Base-by-base conservation (phyloP, 2,113 vertebrate genomes). In the Cercocebus atys region DNA sequence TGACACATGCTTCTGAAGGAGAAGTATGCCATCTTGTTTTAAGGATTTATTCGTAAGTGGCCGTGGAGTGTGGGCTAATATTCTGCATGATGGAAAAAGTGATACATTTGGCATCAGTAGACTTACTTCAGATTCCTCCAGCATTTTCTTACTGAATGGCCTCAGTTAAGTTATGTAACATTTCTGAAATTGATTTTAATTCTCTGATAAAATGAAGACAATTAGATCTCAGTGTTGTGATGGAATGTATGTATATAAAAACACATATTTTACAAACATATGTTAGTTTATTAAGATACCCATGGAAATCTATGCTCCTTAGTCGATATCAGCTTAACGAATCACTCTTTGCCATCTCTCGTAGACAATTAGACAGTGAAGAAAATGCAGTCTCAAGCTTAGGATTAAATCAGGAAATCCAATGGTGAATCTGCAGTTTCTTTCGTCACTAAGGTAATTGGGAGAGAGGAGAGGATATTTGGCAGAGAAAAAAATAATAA, bases 181-280 rank as follows among this genome's bases (percentile, higher is more conserved):
- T 75, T 68, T 96, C 27, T 45, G 75, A 84, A 84, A 84, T 6
- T 84, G 40, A 80, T 3, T 61, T 95, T 97, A 40, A 61, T 81
- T 38, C 76, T 87, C 17, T 45, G 76, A 4, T 76, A 68, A 90
- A 85, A 75, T 85, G 38, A 75, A 75, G 47, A 73, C 38, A 40
- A 4, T 87, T 86, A 72, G 11, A 59, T 55, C 27, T 88, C 38
- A 90, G 45, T 75, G 8, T 90, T 79, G 20, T 25, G 12, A 66
- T 79, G 38, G 16, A 91, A 90, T 27, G 3, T 47, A 32, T 91
- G 45, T 8, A 72, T 47, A 64, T 72, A 55, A 35, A 52, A 92
- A 81, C 4, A 82, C n/a, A 76, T 2, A 45, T 75, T 52, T 23
- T 35, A 50, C 5, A 40, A 64, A 84, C 4, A 45, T 3, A 25